Conservation (phyloP, 2,797 vertebrate genomes). For the Mastacembelus armatus region DNA sequence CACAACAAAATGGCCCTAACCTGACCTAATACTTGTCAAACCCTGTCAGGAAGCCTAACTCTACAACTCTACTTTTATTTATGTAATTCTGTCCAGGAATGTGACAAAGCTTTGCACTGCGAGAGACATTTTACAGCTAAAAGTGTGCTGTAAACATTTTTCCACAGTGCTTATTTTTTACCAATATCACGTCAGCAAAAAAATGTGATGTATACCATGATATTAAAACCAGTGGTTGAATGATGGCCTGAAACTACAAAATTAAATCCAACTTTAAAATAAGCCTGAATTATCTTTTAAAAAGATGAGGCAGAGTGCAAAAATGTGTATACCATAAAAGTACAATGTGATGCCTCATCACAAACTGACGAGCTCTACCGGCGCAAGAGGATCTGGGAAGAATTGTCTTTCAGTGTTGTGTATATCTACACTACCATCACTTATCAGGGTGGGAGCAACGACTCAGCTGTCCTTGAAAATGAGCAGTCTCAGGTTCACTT, state of each 20-base stretch:
- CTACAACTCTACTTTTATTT: background rate
- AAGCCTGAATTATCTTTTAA: constrained; percentile 16
- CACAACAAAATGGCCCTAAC: background rate
- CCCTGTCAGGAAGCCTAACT: background rate
- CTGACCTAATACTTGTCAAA: background rate
- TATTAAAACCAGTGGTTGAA: background rate
- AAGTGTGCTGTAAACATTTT: too few species aligned
- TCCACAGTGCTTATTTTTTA: too few species aligned
- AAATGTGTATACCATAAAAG: constrained; percentile 8
- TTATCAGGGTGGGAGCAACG: background rate
- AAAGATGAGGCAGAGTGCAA: background rate
- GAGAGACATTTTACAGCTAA: too few species aligned
- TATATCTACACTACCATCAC: constrained; percentile 5
- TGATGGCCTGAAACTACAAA: background rate
- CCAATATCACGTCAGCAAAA: too few species aligned
- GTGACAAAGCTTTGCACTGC: too few species aligned
- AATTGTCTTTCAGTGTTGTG: constrained; percentile 14
- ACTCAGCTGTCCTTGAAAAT: background rate
- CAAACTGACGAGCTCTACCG: constrained; percentile 12
- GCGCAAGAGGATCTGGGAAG: constrained; percentile 6
- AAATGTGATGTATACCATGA: background rate
- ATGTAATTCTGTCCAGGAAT: too few species aligned
- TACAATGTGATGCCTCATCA: constrained; percentile 4
- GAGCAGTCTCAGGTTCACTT: background rate
- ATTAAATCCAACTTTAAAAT: constrained; percentile 1